A percentile compares a stretch with the other conserved stretches of the same genome.
Evolutionary conservation across 2,113 vertebrate species (phyloP).

Genomic region (Myiopsitta monachus): DNA sequence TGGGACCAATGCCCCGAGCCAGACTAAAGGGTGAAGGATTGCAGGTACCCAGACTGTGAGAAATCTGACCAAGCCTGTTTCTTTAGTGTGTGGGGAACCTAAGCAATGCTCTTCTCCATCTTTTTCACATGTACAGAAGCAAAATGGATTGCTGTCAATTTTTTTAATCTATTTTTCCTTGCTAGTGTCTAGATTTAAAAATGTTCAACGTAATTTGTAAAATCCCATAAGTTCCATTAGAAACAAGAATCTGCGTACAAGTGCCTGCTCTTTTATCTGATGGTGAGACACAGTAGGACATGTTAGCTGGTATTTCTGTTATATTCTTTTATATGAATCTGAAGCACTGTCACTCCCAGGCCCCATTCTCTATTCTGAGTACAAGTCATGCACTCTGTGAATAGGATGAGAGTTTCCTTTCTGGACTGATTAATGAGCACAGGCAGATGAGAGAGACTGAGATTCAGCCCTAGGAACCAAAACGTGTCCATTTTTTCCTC

Average conservation of each 20-base stretch:
- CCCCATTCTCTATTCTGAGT: not conserved
- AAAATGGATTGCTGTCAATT: not conserved
- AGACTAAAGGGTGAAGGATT: not conserved
- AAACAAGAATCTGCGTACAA: not conserved
- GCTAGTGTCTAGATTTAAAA: not conserved
- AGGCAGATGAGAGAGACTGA: conserved; percentile 30
- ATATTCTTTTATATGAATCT: not conserved
- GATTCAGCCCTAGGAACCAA: not conserved
- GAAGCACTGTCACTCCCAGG: not conserved
- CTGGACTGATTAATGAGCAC: conserved; percentile 10
- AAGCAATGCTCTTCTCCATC: not conserved
- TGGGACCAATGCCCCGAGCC: accelerated
- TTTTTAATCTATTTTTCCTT: not conserved
- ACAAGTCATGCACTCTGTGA: not conserved
- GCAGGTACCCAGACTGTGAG: not conserved
- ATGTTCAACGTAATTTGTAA: not conserved
- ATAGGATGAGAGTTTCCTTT: not conserved
- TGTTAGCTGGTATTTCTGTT: not conserved
- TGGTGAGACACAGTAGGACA: not conserved
- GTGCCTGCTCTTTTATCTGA: not conserved
- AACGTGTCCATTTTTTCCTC: conserved; percentile 23
- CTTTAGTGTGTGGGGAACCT: not conserved
- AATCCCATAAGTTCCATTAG: not conserved
- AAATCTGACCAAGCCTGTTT: not conserved
- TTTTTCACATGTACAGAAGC: not conserved